phyloP scores from a whole-genome alignment of 2,888 invertebrate genomes.

The Lepas anatifera region DNA sequence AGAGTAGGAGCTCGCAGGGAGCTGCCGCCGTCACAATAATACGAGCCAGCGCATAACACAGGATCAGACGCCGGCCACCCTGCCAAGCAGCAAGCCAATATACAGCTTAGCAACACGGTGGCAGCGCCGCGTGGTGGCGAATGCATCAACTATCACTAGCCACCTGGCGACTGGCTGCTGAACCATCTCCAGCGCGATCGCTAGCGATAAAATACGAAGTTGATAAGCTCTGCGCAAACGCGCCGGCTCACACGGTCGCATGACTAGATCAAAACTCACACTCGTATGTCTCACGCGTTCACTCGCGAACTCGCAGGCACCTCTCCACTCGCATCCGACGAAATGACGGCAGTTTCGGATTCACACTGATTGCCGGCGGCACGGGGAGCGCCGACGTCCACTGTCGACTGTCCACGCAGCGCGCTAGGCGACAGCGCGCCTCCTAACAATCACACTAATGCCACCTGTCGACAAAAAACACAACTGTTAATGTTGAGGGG shows the following conservation, averaged over 20 bases:
- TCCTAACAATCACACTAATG: neutral
- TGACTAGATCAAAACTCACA: neutral
- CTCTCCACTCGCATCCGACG: neutral
- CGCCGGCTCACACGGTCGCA: no score
- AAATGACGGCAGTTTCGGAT: no score
- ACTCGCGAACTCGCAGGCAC: neutral
- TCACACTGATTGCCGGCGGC: neutral
- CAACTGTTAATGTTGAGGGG: no score
- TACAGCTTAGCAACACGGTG: neutral
- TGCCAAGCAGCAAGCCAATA: conserved; percentile 7
- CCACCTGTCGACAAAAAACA: neutral
- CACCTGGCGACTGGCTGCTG: neutral
- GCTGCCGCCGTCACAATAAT: neutral
- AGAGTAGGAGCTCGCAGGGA: no score
- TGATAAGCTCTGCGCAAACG: neutral
- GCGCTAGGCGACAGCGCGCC: neutral
- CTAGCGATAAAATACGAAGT: neutral
- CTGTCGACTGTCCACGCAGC: no score
- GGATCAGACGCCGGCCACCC: no score
- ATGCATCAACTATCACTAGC: neutral
- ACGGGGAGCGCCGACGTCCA: neutral
- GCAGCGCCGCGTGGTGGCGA: neutral
- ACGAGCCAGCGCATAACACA: no score
- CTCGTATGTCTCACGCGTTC: neutral
- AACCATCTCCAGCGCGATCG: no score